Conservation (phyloP, 2,797 vertebrate genomes). For the Eremophila alpestris region DNA sequence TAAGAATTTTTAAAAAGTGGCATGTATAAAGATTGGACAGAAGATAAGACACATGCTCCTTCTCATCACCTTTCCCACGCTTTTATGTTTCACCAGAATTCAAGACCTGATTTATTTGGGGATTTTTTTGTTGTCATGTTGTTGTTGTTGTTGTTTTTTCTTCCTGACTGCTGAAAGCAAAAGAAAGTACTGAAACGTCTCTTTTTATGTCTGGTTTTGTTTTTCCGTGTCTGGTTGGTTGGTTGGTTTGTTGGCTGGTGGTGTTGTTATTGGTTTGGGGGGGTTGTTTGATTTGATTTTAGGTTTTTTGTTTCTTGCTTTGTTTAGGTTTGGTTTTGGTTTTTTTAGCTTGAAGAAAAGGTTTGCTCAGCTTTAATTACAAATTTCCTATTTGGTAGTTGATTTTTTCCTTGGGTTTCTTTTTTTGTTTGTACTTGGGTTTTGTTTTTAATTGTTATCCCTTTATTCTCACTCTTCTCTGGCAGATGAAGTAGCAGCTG, state of each 20-base stretch:
- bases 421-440: background rate
- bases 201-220: background rate
- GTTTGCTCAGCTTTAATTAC: background rate
- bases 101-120: background rate
- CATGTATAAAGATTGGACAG: background rate
- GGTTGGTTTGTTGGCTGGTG: background rate
- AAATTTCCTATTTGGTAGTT: background rate
- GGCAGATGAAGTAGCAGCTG: background rate
- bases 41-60: fast-evolving
- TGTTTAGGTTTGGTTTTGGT: fast-evolving
- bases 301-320: background rate
- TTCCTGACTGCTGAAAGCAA: background rate
- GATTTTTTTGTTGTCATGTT: background rate
- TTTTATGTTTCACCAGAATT: background rate
- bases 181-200: background rate
- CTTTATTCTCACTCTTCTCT: background rate
- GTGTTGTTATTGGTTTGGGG: fast-evolving
- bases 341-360: background rate
- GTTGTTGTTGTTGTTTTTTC: background rate
- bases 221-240: background rate
- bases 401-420: background rate
- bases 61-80: background rate
- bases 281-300: background rate
- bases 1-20: background rate
- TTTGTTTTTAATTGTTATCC: background rate